Conservation (phyloP, 2,797 vertebrate species). For the Esox masquinongy region DNA sequence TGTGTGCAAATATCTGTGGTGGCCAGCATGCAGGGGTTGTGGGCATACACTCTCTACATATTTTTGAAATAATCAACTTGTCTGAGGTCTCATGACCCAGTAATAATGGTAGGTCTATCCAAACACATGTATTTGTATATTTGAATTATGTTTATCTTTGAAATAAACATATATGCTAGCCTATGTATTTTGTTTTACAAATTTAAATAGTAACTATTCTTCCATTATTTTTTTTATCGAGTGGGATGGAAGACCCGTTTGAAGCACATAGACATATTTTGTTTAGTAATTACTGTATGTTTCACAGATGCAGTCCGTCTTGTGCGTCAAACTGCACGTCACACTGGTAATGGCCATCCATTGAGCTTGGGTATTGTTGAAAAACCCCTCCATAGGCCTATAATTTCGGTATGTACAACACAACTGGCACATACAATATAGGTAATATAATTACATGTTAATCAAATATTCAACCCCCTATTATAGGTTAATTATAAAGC, state of each 20-base stretch:
- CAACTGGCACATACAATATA: background rate
- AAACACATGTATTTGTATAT: background rate
- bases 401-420: slow-evolving; percentile 15
- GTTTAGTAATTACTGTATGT: slow-evolving; percentile 77
- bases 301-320: slow-evolving; percentile 84
- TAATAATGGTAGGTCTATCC: background rate
- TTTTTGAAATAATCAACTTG: too few species aligned
- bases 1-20: too few species aligned
- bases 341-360: slow-evolving; percentile 78
- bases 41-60: too few species aligned
- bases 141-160: too few species aligned
- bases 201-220: background rate
- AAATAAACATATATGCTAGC: background rate
- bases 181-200: background rate
- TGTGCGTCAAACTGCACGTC: slow-evolving; percentile 94
- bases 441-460: background rate
- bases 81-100: too few species aligned
- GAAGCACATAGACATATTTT: slow-evolving; percentile 65
- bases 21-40: too few species aligned
- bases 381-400: slow-evolving; percentile 24
- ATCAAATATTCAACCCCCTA: background rate
- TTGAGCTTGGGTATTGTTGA: slow-evolving; percentile 54
- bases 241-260: slow-evolving; percentile 51
- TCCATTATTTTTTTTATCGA: slow-evolving; percentile 7
- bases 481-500: background rate